Base-by-base conservation (phyloP, 2,113 vertebrate species). In the Eidolon helvum region DNA sequence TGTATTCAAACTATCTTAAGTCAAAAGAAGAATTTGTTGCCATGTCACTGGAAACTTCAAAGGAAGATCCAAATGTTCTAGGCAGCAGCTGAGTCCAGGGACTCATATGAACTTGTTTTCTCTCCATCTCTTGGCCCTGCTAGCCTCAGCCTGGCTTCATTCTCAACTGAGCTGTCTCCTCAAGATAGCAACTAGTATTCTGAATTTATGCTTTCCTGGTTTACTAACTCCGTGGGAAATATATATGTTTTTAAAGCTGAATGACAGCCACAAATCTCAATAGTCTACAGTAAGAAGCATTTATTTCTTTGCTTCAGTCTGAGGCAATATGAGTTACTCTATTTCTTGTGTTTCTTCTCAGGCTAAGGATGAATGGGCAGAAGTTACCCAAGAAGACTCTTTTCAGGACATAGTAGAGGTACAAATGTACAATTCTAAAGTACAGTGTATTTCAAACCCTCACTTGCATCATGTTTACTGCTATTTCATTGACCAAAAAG, bases 211-310 rank as follows among this genome's bases (percentile, higher is more conserved):
- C 57, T 94, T 86, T 68, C 22, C 82, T 92, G 24, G 22, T 40
- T 87, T 87, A 90, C 75, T 50, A 72, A 48, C 69, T 65, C 33
- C 63, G 84, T 22, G 57, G n/a, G 87, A 79, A 92, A 50, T 16
- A 50, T 16, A 50, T 50, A 16, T 50, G 50, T 50, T 50, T 50
- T 50, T 95, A 92, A 65, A 82, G 30, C 66, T 82, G 18, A 6
- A 7, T 86, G 79, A 84, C 10, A 66, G 79, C 50, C 30, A 79
- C 61, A 96, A 79, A 74, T 85, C 66, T 91, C 82, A 95, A 74
- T n/a, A 59, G 55, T 28, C 33, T 12, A 55, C 18, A 45, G 21
- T 50, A 79, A 94, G 74, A 75, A 96, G 33, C 11, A 61, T 24
- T 87, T 84, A 55, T 74, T 94, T 79, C 78, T 85, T 74, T 28